Percentiles rank a stretch among this genome's conserved stretches.
phyloP scores from a whole-genome alignment of 2,797 vertebrate genomes.

The Lagodon rhomboides region DNA sequence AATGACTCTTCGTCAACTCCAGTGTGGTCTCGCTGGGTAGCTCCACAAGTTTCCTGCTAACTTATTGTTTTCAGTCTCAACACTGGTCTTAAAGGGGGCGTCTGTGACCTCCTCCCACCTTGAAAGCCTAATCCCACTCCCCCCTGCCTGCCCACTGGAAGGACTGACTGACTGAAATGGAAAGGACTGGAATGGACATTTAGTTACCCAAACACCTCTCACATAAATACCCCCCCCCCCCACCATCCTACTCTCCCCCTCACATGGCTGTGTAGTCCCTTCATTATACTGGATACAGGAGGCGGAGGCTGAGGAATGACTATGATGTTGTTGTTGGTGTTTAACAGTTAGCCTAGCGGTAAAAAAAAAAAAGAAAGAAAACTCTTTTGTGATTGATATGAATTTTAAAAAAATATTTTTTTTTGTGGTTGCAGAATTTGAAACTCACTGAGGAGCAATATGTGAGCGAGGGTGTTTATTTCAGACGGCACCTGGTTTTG shows the following conservation, averaged over 20 bases:
- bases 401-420: slow-evolving; percentile 10
- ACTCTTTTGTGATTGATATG: no score
- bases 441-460: slow-evolving; percentile 67
- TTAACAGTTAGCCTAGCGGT: slow-evolving; percentile 68
- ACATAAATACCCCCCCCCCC: slow-evolving; percentile 22
- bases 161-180: slow-evolving; percentile 65
- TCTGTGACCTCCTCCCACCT: slow-evolving; percentile 59
- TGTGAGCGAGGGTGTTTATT: slow-evolving; percentile 50
- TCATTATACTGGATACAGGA: slow-evolving; percentile 48
- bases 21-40: slow-evolving; percentile 75
- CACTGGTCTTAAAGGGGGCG: slow-evolving; percentile 85
- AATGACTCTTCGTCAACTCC: slow-evolving; percentile 77
- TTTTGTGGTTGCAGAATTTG: slow-evolving; percentile 64
- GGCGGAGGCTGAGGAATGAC: slow-evolving; percentile 54
- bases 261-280: slow-evolving; percentile 43
- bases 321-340: slow-evolving; percentile 57
- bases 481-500: slow-evolving; percentile 47
- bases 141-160: slow-evolving; percentile 64
- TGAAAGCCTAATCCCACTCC: slow-evolving; percentile 68
- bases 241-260: slow-evolving; percentile 27
- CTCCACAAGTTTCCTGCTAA: slow-evolving; percentile 82
- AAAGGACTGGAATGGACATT: slow-evolving; percentile 76
- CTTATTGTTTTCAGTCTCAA: slow-evolving; percentile 89
- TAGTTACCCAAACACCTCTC: slow-evolving; percentile 59
- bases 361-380: slow-evolving; percentile 5